Conservation (phyloP, 2,797 vertebrate species). For the Psittacula derbiana region DNA sequence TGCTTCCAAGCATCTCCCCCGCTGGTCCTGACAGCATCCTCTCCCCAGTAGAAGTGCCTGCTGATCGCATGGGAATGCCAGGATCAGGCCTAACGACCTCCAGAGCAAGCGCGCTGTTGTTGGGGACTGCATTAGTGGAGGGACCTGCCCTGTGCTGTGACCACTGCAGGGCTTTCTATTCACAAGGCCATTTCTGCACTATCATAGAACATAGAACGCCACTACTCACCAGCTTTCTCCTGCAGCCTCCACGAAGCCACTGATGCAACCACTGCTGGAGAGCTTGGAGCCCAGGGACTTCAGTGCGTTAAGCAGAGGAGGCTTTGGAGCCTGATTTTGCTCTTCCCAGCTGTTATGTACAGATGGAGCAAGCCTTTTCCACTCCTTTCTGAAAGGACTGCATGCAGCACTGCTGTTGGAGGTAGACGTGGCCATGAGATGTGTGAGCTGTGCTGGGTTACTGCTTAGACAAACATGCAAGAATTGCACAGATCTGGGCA, state of each 20-base stretch:
- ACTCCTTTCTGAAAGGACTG: not conserved
- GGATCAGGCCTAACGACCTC: not conserved
- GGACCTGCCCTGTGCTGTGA: not conserved
- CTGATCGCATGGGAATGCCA: not conserved
- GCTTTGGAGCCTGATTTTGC: not conserved
- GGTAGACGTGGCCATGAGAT: not conserved
- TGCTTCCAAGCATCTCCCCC: not conserved
- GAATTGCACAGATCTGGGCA: not conserved
- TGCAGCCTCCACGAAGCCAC: not conserved
- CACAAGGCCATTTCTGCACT: not conserved
- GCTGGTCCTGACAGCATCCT: accelerated
- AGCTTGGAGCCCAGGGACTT: not conserved
- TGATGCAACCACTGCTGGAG: not conserved
- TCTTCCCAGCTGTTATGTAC: not conserved
- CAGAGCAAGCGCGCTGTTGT: not conserved
- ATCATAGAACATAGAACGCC: not conserved
- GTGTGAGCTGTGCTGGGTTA: not conserved
- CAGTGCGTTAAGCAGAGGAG: not conserved
- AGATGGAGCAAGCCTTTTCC: not conserved
- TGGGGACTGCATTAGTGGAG: not conserved
- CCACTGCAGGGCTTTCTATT: not conserved
- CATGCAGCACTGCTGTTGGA: accelerated
- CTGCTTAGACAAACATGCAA: not conserved
- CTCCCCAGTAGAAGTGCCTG: not conserved
- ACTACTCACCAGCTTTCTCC: not conserved